Evolutionary conservation across 2,888 invertebrate genomes (phyloP), one percentile per base, ranked within the genome.

Genomic region (Lordiphosa fenestrarum): DNA sequence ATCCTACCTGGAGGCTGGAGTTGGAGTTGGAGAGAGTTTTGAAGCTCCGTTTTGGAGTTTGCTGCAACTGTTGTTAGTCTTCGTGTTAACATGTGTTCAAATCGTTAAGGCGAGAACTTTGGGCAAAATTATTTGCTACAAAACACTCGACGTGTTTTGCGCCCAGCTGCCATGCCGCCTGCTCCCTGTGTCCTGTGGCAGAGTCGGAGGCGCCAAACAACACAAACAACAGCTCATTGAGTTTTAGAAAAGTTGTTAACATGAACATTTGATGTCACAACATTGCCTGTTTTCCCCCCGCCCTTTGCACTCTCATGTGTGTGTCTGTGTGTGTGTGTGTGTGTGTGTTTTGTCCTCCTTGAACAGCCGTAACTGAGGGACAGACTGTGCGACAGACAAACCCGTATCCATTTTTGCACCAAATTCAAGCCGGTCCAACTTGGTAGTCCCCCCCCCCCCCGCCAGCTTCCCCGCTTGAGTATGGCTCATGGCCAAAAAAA

Each of bases 141-240:
- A 81, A 84, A 77, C 84, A 84, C 84, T 77, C 77, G 74, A 77
- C 78, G 74, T 84, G 84, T 84, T 84, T 77, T 77, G 78, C 77
- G 78, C 84, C 82, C 81, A 71, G 64, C 73, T 74, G 74, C 44
- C 61, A 69, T 71, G 52, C 42, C 47, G n/a, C 59, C 36, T 7
- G 36, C 35, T 23, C 42, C 33, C 19, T 13, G 21, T 9, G 38
- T 38, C 12, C 7, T 39, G 46, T 58, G 46, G 6, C 57, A 50
- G 57, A 41, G 30, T 54, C 25, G 15, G 12, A 39, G 66, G 66
- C 56, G 66, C 36, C 76, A 63, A 80, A 61, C 83, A 75, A 78
- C 72, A 76, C 83, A 80, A 80, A 76, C 85, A 84, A 68, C 77
- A 84, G 77, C 77, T 84, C 77, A 77, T 77, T 77, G 84, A 77